phyloP scores from a whole-genome alignment of 92 coral and sea anemone genomes.

The Isaurus tuberculatus region DNA sequence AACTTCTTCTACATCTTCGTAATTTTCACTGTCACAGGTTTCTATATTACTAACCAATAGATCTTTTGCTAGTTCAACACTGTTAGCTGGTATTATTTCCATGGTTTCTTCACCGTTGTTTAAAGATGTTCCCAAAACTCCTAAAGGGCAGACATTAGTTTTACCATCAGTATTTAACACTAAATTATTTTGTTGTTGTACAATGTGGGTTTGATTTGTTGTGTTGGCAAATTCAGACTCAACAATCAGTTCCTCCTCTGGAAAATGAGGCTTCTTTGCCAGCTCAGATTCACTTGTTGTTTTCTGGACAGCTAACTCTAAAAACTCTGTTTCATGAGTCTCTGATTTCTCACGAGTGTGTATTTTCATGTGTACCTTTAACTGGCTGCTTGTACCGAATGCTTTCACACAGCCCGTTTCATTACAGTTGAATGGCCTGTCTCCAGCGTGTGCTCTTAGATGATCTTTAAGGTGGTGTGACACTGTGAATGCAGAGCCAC shows the following conservation, averaged over 20 bases:
- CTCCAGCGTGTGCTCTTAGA: slow-evolving; percentile 51
- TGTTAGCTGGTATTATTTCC: background rate
- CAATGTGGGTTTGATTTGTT: background rate
- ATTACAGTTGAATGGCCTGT: slow-evolving; percentile 41
- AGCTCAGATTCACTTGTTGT: background rate
- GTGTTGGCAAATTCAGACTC: background rate
- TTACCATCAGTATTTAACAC: background rate
- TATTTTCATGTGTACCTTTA: slow-evolving; percentile 41
- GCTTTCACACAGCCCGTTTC: slow-evolving; percentile 48
- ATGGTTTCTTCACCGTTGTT: background rate
- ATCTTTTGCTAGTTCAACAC: background rate
- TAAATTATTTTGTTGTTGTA: background rate
- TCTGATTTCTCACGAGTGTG: slow-evolving; percentile 30
- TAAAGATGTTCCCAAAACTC: background rate
- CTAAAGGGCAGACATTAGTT: background rate
- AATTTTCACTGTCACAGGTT: background rate
- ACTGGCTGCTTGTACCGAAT: slow-evolving; percentile 23
- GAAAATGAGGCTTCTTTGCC: background rate
- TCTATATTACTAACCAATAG: background rate
- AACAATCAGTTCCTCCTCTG: background rate
- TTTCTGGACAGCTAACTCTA: background rate
- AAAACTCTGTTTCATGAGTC: background rate
- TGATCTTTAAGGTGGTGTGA: slow-evolving; percentile 57
- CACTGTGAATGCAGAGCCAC: slow-evolving; percentile 42
- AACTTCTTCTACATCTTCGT: background rate